Evolutionary conservation across 2,113 vertebrate genomes (phyloP).

Genomic region (Passer montanus): DNA sequence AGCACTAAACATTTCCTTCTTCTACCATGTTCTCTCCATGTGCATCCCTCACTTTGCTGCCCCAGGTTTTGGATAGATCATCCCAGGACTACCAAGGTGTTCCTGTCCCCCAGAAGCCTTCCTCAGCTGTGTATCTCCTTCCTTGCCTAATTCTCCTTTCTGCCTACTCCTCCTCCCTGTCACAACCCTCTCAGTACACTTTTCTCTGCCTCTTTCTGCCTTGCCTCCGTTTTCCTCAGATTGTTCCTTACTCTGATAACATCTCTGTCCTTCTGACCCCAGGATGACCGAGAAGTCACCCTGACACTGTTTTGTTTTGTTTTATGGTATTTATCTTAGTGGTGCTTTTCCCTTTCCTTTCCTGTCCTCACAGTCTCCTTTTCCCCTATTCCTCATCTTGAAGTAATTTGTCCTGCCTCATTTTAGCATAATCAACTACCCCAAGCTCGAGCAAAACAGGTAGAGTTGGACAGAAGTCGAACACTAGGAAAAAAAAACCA

Average conservation of each 20-base stretch:
- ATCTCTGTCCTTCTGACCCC: neutral
- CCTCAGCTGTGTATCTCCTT: neutral
- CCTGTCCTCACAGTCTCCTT: neutral
- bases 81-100: neutral
- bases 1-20: neutral
- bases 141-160: neutral
- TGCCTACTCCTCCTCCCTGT: neutral
- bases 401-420: neutral
- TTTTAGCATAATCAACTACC: neutral
- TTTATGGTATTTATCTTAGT: neutral
- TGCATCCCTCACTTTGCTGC: neutral
- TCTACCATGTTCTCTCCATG: neutral
- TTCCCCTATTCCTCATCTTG: neutral
- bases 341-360: neutral
- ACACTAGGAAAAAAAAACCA: fast-evolving
- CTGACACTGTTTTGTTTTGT: neutral
- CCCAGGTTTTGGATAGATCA: neutral
- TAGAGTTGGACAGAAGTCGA: neutral
- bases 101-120: fast-evolving
- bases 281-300: neutral
- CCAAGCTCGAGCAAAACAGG: neutral
- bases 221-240: neutral
- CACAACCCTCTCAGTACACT: neutral
- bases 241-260: neutral
- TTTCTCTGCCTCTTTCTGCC: neutral